Base-by-base conservation (phyloP, 2,888 invertebrate species). In the Craniophora ligustri region DNA sequence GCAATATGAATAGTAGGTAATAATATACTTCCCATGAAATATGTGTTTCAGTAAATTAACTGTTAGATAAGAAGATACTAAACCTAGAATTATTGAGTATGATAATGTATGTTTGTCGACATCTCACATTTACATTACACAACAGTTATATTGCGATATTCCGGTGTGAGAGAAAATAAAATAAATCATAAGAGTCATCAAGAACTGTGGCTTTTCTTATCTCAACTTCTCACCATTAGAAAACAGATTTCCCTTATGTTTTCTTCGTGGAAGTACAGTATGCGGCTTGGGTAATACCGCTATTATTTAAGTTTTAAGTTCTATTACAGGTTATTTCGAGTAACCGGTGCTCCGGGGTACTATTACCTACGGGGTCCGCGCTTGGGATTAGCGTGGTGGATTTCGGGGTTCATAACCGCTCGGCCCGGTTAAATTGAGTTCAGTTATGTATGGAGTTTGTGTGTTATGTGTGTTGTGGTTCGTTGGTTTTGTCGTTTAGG, bases 161-260 rank as follows among this genome's bases (percentile, higher is more conserved):
- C 32, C 32, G 5, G 32, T 48, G 47, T 39, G 46, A 54, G 60
- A 53, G 50, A 69, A 69, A 60, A 67, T 64, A 30, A 54, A 67
- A 47, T 60, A 55, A 51, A 61, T 23, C 23, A 23, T 45, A 35
- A 61, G 42, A 39, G 41, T 41, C 65, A 71, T 58, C 55, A 62
- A 60, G 56, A 46, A 51, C 16, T 44, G 41, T 47, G 64, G 53
- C 54, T 65, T 75, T 65, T 60, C 57, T 54, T 71, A 71, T 72
- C 65, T 47, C 15, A 31, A n/a, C 56, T 74, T 74, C 74, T 60
- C 74, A 76, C 69, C 65, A 72, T 76, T 69, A 74, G 74, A 74
- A 75, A 74, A 69, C 57, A 54, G 65, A 71, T 76, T 76, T 75
- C 62, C 60, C 59, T 56, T 41, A 48, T 49, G 38, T 68, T 61